Base-by-base conservation (phyloP, 2,888 invertebrate species). In the Loripinus fragilis region DNA sequence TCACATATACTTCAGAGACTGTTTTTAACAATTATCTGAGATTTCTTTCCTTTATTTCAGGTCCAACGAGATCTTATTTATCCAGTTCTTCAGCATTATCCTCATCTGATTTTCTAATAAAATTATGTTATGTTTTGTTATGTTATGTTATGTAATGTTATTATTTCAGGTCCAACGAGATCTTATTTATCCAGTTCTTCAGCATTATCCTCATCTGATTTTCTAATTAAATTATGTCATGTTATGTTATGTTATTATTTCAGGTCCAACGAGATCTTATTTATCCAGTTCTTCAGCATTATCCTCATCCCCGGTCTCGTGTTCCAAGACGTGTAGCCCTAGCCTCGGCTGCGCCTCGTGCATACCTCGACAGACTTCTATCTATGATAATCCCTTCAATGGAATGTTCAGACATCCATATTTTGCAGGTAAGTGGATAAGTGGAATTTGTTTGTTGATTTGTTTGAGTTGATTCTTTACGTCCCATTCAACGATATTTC, bases 321-420 rank as follows among this genome's bases (percentile, higher is more conserved):
- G 84, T 55, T 73, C 80, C 7, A 84, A 84, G 67, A 69, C 84
- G 2, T 84, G 84, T 55, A 81, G 81, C 42, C 81, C 84, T 8
- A 76, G 70, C 67, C 80, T 90, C 8, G 80, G 86, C 28, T 91
- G 90, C 74, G 76, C 81, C 12, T 85, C 88, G 5, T 91, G 90
- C 76, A 68, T 84, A 1, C 90, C 90, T 10, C 79, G 91, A 8
- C 90, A 90, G 25, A 72, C 87, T 12, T 80, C 88, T 8, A 64
- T 89, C 10, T 91, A 90, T 64, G 91, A 91, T 64, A 86, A 78
- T n/a, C 90, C 87, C 15, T 85, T 90, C 72, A 88, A 87, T 35
- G 86, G 87, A 23, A 89, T 91, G 86, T 76, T 91, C 17, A 68
- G 91, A 64, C 88, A 90, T 50, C 90, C 90, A 12, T 91, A 90